These are phyloP conservation scores for Lycophotia porphyrea DNA, from an alignment of 2,888 invertebrate genomes.

Conservation along the genomic window DNA sequence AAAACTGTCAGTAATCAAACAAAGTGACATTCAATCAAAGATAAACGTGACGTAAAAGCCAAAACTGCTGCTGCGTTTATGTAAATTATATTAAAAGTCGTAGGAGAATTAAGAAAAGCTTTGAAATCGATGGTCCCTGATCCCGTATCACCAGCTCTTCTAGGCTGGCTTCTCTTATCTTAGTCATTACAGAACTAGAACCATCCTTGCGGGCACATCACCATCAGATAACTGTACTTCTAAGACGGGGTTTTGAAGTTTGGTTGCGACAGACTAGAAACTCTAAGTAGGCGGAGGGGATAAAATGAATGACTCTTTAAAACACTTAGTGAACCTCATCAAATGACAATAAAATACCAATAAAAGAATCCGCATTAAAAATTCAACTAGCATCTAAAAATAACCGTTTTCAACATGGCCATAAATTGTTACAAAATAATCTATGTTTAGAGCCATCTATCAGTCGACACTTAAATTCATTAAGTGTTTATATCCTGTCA, in stretches of 20 bases:
- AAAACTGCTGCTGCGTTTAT: no score
- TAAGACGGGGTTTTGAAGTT: no score
- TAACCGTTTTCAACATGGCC: conserved; percentile 39
- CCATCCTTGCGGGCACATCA: background rate
- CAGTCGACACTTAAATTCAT: conserved; percentile 51
- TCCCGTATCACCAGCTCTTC: no score
- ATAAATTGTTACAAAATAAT: conserved; percentile 57
- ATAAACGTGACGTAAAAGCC: no score
- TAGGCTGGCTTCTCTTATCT: background rate
- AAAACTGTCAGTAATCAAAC: no score
- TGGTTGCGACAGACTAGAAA: background rate
- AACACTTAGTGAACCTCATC: conserved; percentile 3
- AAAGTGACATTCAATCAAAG: no score
- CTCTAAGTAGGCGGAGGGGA: background rate
- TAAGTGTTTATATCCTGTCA: conserved; percentile 63
- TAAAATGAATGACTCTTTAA: conserved; percentile 15
- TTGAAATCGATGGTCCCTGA: background rate
- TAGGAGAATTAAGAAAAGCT: background rate
- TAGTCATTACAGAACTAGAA: background rate
- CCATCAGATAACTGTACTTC: background rate
- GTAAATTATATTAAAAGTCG: no score
- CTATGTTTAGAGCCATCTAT: conserved; percentile 57
- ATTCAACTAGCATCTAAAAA: conserved; percentile 11
- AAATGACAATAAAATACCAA: conserved; percentile 40
- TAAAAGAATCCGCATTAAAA: conserved; percentile 36